These are phyloP conservation scores for Anoura caudifer DNA, from an alignment of 2,113 vertebrate species.

Conservation along the genomic window DNA sequence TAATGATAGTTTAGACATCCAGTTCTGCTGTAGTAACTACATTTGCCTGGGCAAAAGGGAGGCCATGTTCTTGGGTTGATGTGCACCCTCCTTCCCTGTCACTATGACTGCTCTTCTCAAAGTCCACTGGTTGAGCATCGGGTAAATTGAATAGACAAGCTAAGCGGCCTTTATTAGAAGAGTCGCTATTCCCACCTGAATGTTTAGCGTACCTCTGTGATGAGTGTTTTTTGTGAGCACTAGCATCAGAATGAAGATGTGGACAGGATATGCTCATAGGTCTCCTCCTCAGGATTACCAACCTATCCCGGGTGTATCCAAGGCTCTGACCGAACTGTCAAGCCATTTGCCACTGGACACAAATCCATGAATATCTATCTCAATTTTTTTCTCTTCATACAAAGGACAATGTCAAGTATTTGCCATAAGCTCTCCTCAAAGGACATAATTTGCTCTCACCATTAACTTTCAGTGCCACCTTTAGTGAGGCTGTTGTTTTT, in stretches of 20 bases:
- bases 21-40: background rate
- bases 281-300: background rate
- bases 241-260: background rate
- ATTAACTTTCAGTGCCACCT: background rate
- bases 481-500: background rate
- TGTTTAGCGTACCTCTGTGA: background rate
- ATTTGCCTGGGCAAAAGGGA: background rate
- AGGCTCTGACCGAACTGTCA: background rate
- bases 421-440: too few relatives aligned
- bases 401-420: background rate
- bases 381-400: background rate
- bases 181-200: background rate
- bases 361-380: background rate
- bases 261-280: background rate
- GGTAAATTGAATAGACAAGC: background rate
- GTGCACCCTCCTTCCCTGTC: rapidly evolving
- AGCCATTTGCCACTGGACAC: background rate
- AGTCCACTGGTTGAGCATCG: background rate
- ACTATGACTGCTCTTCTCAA: background rate
- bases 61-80: background rate
- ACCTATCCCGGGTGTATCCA: background rate
- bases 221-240: background rate
- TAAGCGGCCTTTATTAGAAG: background rate
- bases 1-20: background rate
- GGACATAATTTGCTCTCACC: background rate